Evolutionary conservation across 2,113 vertebrate species (phyloP).

Genomic region (Campylorhamphus procurvoides): DNA sequence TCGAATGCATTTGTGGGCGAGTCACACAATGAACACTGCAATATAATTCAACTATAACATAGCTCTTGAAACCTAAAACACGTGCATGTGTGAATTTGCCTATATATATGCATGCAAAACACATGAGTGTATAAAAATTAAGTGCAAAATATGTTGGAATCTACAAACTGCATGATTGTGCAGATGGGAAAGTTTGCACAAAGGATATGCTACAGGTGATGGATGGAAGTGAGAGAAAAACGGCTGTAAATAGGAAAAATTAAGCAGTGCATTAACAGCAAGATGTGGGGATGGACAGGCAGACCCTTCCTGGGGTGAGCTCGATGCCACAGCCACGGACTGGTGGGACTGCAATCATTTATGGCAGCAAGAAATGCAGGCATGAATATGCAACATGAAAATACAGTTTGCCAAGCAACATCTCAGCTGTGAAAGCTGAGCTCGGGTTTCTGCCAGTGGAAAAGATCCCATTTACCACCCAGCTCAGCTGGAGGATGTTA

Average conservation of each 20-base stretch:
- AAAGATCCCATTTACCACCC: neutral
- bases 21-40: neutral
- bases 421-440: neutral
- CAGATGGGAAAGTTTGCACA: fast-evolving
- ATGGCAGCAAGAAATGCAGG: fast-evolving
- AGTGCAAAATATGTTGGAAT: fast-evolving
- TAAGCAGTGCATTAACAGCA: too few relatives aligned
- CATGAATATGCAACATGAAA: neutral
- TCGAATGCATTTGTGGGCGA: neutral
- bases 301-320: neutral
- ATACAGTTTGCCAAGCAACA: fast-evolving
- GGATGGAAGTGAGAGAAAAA: neutral
- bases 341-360: fast-evolving
- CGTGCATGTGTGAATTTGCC: neutral
- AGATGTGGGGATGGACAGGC: neutral
- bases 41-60: neutral
- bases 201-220: neutral
- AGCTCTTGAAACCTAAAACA: neutral
- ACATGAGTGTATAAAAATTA: neutral
- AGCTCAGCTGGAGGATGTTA: neutral
- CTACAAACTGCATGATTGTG: fast-evolving
- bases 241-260: neutral
- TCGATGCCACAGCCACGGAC: fast-evolving
- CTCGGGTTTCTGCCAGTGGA: neutral
- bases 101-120: neutral